These are phyloP conservation scores for Brachyhypopomus gauderio DNA, from an alignment of 2,113 vertebrate genomes.

Conservation along the genomic window DNA sequence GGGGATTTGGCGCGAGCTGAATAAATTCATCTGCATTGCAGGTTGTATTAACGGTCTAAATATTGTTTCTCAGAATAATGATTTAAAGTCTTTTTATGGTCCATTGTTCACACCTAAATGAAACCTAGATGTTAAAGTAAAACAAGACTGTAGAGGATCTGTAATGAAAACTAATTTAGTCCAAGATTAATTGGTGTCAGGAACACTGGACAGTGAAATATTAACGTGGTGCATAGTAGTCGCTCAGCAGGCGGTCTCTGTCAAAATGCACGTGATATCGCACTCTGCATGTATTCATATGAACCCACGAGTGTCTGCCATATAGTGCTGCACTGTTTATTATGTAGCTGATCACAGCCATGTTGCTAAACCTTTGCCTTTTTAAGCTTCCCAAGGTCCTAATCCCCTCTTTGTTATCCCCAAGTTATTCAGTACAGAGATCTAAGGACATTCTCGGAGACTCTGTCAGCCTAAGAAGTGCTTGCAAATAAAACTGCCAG, in stretches of 20 bases:
- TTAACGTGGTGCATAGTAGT: slow-evolving; percentile 1
- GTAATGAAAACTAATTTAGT: not conserved
- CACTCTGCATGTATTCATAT: slow-evolving; percentile 17
- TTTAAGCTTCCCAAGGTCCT: slow-evolving; percentile 58
- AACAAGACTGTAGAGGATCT: not conserved
- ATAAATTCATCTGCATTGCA: slow-evolving; percentile 32
- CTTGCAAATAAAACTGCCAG: slow-evolving; percentile 16
- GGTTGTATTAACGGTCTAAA: slow-evolving; percentile 1
- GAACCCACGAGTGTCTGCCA: not conserved
- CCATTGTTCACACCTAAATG: not conserved
- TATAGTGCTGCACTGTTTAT: slow-evolving; percentile 42
- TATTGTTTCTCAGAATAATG: slow-evolving; percentile 13
- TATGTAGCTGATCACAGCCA: slow-evolving; percentile 34
- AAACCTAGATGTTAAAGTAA: not conserved
- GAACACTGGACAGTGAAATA: not conserved
- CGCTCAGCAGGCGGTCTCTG: not conserved
- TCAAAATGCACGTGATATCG: slow-evolving; percentile 19
- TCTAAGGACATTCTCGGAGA: slow-evolving; percentile 30
- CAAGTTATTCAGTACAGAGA: slow-evolving; percentile 54
- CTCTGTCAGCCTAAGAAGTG: not conserved
- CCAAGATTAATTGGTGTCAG: not conserved
- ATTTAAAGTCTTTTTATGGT: slow-evolving; percentile 6
- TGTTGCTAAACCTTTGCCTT: slow-evolving; percentile 35
- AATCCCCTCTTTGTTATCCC: slow-evolving; percentile 59
- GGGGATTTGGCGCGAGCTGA: slow-evolving; percentile 40